These are phyloP conservation scores for Manis pentadactyla DNA, from an alignment of 2,797 vertebrate genomes.

Conservation along the genomic window DNA sequence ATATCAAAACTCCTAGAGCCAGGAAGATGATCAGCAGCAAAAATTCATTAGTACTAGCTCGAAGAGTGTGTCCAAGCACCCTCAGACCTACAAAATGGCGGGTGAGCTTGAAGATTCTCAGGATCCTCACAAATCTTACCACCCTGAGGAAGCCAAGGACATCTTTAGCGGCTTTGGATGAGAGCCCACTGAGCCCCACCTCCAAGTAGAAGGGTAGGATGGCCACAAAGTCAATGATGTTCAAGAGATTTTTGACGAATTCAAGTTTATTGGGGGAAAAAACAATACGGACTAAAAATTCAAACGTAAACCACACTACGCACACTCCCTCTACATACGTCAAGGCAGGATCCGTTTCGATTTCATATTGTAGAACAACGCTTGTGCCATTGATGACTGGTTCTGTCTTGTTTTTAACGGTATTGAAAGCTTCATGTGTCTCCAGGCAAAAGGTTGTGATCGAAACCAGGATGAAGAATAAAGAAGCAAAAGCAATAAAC, in stretches of 20 bases:
- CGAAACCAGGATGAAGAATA: slow-evolving; percentile 99
- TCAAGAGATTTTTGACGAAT: slow-evolving; percentile 97
- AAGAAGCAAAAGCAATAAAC: slow-evolving; percentile 98
- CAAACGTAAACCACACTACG: slow-evolving; percentile 98
- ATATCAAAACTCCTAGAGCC: slow-evolving; percentile 97
- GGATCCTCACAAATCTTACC: slow-evolving; percentile 97
- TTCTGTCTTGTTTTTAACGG: slow-evolving; percentile 97
- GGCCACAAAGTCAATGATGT: slow-evolving; percentile 99
- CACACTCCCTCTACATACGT: slow-evolving; percentile 98
- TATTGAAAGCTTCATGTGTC: slow-evolving; percentile 99
- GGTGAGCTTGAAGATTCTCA: slow-evolving; percentile 98
- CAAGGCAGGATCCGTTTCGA: slow-evolving; percentile 96
- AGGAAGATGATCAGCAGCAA: slow-evolving; percentile 98
- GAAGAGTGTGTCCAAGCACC: slow-evolving; percentile 96
- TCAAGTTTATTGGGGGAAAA: slow-evolving; percentile 99
- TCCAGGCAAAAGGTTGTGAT: slow-evolving; percentile 99
- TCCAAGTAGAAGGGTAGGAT: slow-evolving; percentile 98
- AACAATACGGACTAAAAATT: slow-evolving; percentile 96
- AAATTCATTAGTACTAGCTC: slow-evolving; percentile 98
- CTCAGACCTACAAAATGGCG: slow-evolving; percentile 97
- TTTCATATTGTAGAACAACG: slow-evolving; percentile 93
- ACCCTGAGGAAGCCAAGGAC: slow-evolving; percentile 98
- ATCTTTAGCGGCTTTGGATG: slow-evolving; percentile 98
- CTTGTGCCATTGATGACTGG: slow-evolving; percentile 90
- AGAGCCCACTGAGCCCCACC: slow-evolving; percentile 96